Evolutionary conservation across 2,797 vertebrate genomes (phyloP), one percentile per base, ranked within the genome.

Genomic region (Rhabdophis nuchalis): DNA sequence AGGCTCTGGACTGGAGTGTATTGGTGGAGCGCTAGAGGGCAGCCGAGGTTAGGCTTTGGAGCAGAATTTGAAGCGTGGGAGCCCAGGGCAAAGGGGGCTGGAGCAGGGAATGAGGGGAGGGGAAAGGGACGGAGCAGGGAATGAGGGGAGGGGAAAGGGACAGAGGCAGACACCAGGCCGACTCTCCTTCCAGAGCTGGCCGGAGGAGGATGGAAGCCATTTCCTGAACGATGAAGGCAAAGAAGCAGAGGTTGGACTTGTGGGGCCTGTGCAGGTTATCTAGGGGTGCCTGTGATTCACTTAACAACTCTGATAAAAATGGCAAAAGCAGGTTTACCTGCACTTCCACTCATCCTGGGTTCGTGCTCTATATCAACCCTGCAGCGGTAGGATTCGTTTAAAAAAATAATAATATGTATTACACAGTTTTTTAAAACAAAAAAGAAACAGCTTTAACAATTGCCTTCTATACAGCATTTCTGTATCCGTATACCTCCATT

Each of bases 1-100:
- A 46, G 36, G 36, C 72, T 82, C 72, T 46, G 72, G 36, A 3
- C 2, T 23, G 94, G 85, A 88, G 87, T 96, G 93, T 90, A 92
- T 8, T 61, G 5, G n/a, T 77, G 68, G 11, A n/a, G 95, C 97
- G 95, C 95, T 94, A 97, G 96, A 96, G 95, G 97, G 97, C 97
- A 94, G 93, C 95, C 90, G 95, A 95, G 93, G 94, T 95, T 94
- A 0, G 72, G 92, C 36, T 91, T 96, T 96, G 89, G 95, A 95
- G 94, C 92, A 5, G 56, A 58, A 50, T 56, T 53, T 20, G 10
- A 12, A 1, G 29, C 1, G 1, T 16, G 23, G 3, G 8, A 9
- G 7, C 4, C 12, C 11, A 25, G 46, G n/a, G 2, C 14, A 4
- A 54, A 6, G 6, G 16, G 85, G 85, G 85, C 27, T 1, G 85